Percentiles rank a stretch among this genome's conserved stretches.
Conservation (phyloP, 2,797 vertebrate genomes). For the Lophius americanus region DNA sequence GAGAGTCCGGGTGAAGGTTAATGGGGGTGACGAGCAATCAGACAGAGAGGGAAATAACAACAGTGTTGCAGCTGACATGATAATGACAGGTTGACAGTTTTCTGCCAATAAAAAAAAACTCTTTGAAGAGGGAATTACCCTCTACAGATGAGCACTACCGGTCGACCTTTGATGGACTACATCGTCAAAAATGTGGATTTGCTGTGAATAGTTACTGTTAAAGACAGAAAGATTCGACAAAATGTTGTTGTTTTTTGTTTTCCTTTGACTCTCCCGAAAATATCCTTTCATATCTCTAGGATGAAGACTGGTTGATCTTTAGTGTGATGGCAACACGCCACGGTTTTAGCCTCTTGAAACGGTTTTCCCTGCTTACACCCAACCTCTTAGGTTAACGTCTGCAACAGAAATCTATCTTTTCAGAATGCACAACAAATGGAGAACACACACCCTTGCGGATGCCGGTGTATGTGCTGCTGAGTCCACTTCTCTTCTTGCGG, state of each 20-base stretch:
- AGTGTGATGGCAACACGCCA: constrained; percentile 11
- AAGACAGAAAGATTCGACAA: no score
- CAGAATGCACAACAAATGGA: constrained; percentile 4
- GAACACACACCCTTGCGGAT: constrained; percentile 91
- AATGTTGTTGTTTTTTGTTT: no score
- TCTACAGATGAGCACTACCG: constrained; percentile 71
- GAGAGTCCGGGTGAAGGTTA: constrained; percentile 68
- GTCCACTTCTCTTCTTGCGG: constrained; percentile 93
- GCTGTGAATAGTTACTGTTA: no score
- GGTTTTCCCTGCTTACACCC: not conserved
- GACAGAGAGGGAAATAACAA: constrained; percentile 46
- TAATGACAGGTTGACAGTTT: constrained; percentile 68
- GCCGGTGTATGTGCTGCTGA: constrained; percentile 94
- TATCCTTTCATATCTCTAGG: constrained; percentile 41
- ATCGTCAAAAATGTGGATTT: not conserved
- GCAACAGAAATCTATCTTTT: not conserved
- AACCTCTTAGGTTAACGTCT: not conserved
- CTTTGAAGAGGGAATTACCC: constrained; percentile 47
- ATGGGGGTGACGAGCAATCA: constrained; percentile 53
- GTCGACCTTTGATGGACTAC: constrained; percentile 75
- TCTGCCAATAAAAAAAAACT: constrained; percentile 31
- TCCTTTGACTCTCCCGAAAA: constrained; percentile 29
- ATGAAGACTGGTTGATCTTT: constrained; percentile 33
- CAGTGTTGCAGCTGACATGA: constrained; percentile 41
- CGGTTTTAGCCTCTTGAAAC: not conserved